Conservation (phyloP, 2,888 invertebrate species). For the Synergus laeviventris region DNA sequence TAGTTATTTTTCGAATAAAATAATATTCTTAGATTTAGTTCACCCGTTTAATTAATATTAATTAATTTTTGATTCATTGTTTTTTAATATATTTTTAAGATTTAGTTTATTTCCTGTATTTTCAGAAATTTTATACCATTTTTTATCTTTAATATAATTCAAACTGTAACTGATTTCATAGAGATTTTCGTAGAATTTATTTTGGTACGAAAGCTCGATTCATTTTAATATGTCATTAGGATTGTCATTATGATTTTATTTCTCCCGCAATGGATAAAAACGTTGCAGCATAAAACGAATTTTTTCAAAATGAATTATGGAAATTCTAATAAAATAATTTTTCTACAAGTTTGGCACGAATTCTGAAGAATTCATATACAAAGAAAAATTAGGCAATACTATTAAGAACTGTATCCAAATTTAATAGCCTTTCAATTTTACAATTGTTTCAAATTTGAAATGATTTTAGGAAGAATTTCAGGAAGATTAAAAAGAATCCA, state of each 20-base stretch:
- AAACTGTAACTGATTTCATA: not conserved
- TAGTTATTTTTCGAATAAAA: no score
- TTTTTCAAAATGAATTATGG: not conserved
- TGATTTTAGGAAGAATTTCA: not conserved
- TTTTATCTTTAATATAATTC: no score
- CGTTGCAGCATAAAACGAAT: not conserved
- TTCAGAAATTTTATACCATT: no score
- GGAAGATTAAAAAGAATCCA: not conserved
- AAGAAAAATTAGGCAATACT: not conserved
- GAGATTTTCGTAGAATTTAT: constrained; percentile 1
- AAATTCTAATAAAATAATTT: not conserved
- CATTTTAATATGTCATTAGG: no score
- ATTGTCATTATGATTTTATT: not conserved
- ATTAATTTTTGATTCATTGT: no score
- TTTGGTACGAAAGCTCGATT: not conserved
- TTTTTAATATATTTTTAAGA: no score
- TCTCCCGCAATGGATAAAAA: not conserved
- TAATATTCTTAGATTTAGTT: no score
- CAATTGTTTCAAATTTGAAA: not conserved
- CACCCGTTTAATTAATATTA: no score
- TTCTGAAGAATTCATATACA: not conserved
- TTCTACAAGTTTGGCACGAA: not conserved
- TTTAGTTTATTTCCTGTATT: no score
- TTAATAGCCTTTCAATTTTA: not conserved
- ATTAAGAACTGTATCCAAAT: not conserved